Conservation (phyloP, 1,140 invertebrate species). For the Homalodisca vitripennis region DNA sequence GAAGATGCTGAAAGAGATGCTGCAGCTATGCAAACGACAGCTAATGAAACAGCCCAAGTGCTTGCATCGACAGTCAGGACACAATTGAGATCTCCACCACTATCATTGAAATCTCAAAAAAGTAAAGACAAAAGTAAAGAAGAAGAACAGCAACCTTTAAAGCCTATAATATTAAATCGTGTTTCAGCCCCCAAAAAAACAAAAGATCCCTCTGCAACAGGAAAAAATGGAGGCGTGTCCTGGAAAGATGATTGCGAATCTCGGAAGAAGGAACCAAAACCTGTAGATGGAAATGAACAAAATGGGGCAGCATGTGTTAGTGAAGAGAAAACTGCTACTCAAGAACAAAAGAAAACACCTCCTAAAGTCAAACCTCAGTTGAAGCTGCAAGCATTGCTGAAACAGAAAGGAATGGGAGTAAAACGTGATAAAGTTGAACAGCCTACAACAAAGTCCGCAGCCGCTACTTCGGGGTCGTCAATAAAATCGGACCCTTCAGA, state of each 20-base stretch:
- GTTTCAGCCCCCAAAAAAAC: background rate
- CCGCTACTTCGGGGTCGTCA: no score
- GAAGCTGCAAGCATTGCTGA: conserved; percentile 6
- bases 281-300: background rate
- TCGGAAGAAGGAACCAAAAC: background rate
- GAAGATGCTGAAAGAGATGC: conserved; percentile 65
- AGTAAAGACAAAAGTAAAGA: conserved; percentile 19
- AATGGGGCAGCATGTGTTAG: background rate
- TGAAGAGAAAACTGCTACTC: background rate
- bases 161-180: conserved; percentile 1
- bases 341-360: background rate
- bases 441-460: no score
- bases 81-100: conserved; percentile 30
- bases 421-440: background rate
- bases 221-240: conserved; percentile 13
- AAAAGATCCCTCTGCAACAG: background rate
- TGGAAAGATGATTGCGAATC: conserved; percentile 14
- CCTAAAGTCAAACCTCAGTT: background rate
- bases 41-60: conserved; percentile 33
- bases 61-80: conserved; percentile 38
- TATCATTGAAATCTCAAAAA: background rate
- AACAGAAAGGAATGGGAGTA: conserved; percentile 3
- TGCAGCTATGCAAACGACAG: conserved; percentile 43
- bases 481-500: background rate
- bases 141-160: background rate